Conservation (phyloP, 2,888 invertebrate species). For the Drosophila bunnanda region DNA sequence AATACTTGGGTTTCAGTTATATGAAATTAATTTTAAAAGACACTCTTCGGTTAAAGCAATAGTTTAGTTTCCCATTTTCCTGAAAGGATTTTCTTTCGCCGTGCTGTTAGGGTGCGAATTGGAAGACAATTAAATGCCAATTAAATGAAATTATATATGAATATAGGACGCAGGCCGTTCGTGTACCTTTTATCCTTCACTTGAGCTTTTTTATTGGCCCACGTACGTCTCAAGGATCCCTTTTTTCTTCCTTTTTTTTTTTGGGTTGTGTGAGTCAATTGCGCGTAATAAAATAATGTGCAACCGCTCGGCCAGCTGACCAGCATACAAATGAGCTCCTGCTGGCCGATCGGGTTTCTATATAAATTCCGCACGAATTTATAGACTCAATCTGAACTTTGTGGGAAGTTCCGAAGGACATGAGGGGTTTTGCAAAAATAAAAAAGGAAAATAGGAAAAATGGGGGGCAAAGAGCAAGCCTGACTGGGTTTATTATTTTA, state of each 20-base stretch:
- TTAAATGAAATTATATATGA: constrained; percentile 33
- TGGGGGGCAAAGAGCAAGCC: neutral
- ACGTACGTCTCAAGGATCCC: constrained; percentile 25
- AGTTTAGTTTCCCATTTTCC: neutral
- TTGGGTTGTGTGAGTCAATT: constrained; percentile 64
- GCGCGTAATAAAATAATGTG: constrained; percentile 78
- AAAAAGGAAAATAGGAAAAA: neutral
- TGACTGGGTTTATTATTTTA: constrained; percentile 70
- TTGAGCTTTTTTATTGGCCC: constrained; percentile 19
- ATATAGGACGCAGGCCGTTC: neutral
- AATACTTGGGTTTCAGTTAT: neutral
- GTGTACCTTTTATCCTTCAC: neutral
- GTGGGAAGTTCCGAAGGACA: constrained; percentile 5
- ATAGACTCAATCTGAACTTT: constrained; percentile 18
- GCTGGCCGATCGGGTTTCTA: constrained; percentile 6
- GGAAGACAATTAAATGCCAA: constrained; percentile 27
- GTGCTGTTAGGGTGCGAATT: neutral
- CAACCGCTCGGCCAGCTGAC: constrained; percentile 70
- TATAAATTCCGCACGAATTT: constrained; percentile 15
- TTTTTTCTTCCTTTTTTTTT: neutral
- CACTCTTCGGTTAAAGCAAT: neutral
- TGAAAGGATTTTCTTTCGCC: neutral
- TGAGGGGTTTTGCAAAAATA: neutral
- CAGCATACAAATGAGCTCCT: constrained; percentile 69
- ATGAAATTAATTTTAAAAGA: neutral